phyloP scores from a whole-genome alignment of 2,113 vertebrate genomes.

The Notechis scutatus region DNA sequence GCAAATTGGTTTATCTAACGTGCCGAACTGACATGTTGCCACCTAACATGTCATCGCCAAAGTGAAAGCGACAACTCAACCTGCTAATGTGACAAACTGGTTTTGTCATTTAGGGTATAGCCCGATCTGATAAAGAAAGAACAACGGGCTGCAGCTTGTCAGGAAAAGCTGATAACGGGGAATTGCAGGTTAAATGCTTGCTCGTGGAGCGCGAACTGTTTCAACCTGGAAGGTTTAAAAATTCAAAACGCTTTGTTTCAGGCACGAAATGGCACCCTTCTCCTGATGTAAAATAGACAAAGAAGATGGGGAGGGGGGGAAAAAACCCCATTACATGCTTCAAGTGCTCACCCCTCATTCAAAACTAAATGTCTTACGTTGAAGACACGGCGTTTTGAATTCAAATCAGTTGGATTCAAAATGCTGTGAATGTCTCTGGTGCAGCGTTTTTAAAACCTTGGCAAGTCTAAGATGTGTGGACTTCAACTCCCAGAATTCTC shows the following conservation, averaged over 20 bases:
- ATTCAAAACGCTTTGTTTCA: not conserved
- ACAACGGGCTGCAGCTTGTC: slow-evolving; percentile 1
- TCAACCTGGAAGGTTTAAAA: not conserved
- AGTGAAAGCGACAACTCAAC: not conserved
- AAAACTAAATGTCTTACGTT: not conserved
- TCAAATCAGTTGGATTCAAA: not conserved
- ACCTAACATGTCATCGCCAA: not conserved
- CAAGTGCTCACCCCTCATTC: not conserved
- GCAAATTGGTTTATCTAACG: not conserved
- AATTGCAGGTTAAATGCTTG: not conserved
- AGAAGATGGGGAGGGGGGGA: not conserved
- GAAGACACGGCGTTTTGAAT: not conserved
- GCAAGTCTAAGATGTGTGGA: not conserved
- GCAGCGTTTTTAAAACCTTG: not conserved
- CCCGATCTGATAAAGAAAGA: not conserved
- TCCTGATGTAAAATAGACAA: not conserved
- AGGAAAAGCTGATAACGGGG: slow-evolving; percentile 32
- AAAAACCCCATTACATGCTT: not conserved
- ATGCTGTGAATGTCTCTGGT: not conserved
- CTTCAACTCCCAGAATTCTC: not conserved
- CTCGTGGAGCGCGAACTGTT: not conserved
- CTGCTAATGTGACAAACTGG: slow-evolving; percentile 15
- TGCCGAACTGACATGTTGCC: not conserved
- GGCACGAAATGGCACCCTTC: not conserved
- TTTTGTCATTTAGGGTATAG: not conserved